Evolutionary conservation across 2,113 vertebrate genomes (phyloP).

Genomic region (Sinosuthora webbiana): DNA sequence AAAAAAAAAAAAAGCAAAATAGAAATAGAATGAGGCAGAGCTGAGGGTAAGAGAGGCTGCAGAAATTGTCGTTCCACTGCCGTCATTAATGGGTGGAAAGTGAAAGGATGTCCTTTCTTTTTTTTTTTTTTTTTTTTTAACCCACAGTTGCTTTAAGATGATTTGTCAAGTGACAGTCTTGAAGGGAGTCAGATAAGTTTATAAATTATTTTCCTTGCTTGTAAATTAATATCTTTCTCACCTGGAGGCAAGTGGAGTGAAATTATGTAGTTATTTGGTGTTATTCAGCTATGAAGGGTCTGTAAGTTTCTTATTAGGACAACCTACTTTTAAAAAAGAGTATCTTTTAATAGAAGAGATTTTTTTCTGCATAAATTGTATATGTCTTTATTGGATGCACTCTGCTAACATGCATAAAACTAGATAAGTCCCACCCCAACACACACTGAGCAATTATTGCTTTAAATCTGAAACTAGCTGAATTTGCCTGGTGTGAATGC

Average conservation of each 20-base stretch:
- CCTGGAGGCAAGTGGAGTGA: background rate
- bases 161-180: background rate
- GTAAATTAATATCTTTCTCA: background rate
- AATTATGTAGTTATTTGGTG: background rate
- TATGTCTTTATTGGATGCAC: background rate
- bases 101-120: background rate
- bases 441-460: background rate
- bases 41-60: background rate
- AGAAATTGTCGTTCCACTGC: background rate
- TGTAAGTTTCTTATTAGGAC: background rate
- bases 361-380: background rate
- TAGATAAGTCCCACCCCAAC: background rate
- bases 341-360: background rate
- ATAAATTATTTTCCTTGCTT: background rate
- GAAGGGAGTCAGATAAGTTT: background rate
- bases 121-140: background rate
- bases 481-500: background rate
- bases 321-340: background rate
- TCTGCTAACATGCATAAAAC: background rate
- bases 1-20: background rate
- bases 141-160: background rate
- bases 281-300: background rate
- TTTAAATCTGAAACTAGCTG: background rate
- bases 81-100: background rate
- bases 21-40: background rate